Conservation (phyloP, 2,888 invertebrate genomes). For the Bombylius discolor region DNA sequence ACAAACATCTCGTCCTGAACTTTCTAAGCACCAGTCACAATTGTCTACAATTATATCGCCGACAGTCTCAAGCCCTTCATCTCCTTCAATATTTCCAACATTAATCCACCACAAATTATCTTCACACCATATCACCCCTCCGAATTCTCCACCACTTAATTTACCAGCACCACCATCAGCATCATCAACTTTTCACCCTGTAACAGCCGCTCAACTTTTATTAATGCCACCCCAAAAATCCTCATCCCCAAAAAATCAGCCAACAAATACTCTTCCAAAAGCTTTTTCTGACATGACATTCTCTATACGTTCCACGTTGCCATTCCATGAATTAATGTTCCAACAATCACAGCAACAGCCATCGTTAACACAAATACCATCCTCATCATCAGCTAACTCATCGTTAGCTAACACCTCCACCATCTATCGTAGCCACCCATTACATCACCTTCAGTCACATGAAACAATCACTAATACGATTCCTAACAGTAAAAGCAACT, state of each 20-base stretch:
- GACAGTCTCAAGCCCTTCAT: slow-evolving; percentile 14
- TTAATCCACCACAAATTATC: slow-evolving; percentile 22
- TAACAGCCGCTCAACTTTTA: slow-evolving; percentile 14
- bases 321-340: slow-evolving; percentile 15
- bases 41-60: slow-evolving; percentile 13
- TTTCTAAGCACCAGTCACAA: slow-evolving; percentile 13
- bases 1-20: neutral
- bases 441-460: neutral
- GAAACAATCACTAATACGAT: neutral
- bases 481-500: neutral
- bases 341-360: slow-evolving; percentile 14
- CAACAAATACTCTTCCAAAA: slow-evolving; percentile 7
- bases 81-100: slow-evolving; percentile 15
- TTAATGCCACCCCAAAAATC: slow-evolving; percentile 14
- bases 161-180: slow-evolving; percentile 1
- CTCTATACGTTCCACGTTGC: slow-evolving; percentile 6
- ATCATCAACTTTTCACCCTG: slow-evolving; percentile 8
- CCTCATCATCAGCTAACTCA: neutral
- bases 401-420: neutral
- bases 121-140: slow-evolving; percentile 12
- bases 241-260: slow-evolving; percentile 16
- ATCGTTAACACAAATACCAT: slow-evolving; percentile 2
- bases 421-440: neutral
- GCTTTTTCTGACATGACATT: slow-evolving; percentile 4
- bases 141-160: neutral